Evolutionary conservation across 2,888 invertebrate species (phyloP).

Genomic region (Agriopis leucophaearia): DNA sequence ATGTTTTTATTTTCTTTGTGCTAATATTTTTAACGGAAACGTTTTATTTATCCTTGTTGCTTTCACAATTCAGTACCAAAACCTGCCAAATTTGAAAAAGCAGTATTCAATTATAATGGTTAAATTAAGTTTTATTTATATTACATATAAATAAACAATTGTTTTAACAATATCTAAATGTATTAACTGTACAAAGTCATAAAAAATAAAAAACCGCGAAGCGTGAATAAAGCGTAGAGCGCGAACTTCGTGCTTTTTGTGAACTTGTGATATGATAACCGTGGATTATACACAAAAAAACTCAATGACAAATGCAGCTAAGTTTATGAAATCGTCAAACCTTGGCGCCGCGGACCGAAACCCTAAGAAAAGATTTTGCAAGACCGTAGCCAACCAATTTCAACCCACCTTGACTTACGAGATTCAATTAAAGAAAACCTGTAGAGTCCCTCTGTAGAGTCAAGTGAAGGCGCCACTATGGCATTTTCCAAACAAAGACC

Average conservation of each 20-base stretch:
- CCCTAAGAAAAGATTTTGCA: slow-evolving; percentile 37
- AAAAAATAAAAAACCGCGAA: slow-evolving; percentile 3
- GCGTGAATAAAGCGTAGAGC: not conserved
- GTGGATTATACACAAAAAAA: slow-evolving; percentile 18
- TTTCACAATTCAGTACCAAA: too few species aligned
- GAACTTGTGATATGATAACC: slow-evolving; percentile 20
- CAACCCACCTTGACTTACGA: slow-evolving; percentile 39
- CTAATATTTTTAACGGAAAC: not conserved
- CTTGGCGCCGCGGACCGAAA: slow-evolving; percentile 33
- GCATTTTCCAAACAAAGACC: slow-evolving; percentile 28
- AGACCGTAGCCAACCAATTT: slow-evolving; percentile 40
- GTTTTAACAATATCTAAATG: not conserved
- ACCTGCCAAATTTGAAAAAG: too few species aligned
- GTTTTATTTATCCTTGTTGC: too few species aligned
- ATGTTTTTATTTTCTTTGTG: not conserved
- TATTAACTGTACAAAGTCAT: slow-evolving; percentile 1
- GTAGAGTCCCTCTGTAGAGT: too few species aligned
- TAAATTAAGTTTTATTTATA: too few species aligned
- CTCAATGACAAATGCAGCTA: slow-evolving; percentile 27
- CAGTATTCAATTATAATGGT: too few species aligned
- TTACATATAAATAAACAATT: too few species aligned
- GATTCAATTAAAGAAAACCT: slow-evolving; percentile 43
- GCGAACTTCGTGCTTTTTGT: slow-evolving; percentile 8
- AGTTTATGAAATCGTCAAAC: slow-evolving; percentile 28
- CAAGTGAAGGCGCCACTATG: not conserved